phyloP scores from a whole-genome alignment of 1,140 invertebrate species.

The Chrysopa pallens region DNA sequence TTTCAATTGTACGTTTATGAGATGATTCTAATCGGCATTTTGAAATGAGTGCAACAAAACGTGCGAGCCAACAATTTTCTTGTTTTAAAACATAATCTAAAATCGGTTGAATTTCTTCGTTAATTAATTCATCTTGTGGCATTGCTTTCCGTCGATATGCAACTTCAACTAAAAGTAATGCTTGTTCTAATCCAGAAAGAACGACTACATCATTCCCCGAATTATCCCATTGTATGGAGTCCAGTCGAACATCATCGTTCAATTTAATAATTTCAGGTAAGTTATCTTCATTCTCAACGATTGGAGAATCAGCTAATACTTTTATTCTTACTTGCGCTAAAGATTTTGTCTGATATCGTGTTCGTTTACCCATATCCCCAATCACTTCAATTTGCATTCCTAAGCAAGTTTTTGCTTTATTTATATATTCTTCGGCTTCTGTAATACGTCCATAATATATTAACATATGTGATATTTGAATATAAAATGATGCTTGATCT shows the following conservation, averaged over 20 bases:
- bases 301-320: slow-evolving; percentile 22
- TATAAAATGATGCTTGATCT: slow-evolving; percentile 38
- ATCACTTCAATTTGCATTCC: slow-evolving; percentile 41
- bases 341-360: slow-evolving; percentile 66
- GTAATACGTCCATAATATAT: slow-evolving; percentile 53
- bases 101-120: slow-evolving; percentile 67
- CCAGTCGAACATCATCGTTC: slow-evolving; percentile 69
- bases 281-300: slow-evolving; percentile 24
- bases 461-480: slow-evolving; percentile 60
- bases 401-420: slow-evolving; percentile 35
- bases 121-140: slow-evolving; percentile 54
- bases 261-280: slow-evolving; percentile 47
- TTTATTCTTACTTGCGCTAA: slow-evolving; percentile 64
- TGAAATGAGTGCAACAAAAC: slow-evolving; percentile 44
- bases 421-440: slow-evolving; percentile 44
- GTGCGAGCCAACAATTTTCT: slow-evolving; percentile 47
- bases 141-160: slow-evolving; percentile 48
- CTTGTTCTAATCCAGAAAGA: slow-evolving; percentile 58
- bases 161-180: slow-evolving; percentile 53
- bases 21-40: slow-evolving; percentile 59
- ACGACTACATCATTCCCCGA: slow-evolving; percentile 28
- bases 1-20: slow-evolving; percentile 62
- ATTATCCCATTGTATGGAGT: slow-evolving; percentile 55
- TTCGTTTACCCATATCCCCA: slow-evolving; percentile 74
- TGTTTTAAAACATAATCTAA: slow-evolving; percentile 43